phyloP scores from a whole-genome alignment of 2,888 invertebrate genomes.

The Conistra vaccinii region DNA sequence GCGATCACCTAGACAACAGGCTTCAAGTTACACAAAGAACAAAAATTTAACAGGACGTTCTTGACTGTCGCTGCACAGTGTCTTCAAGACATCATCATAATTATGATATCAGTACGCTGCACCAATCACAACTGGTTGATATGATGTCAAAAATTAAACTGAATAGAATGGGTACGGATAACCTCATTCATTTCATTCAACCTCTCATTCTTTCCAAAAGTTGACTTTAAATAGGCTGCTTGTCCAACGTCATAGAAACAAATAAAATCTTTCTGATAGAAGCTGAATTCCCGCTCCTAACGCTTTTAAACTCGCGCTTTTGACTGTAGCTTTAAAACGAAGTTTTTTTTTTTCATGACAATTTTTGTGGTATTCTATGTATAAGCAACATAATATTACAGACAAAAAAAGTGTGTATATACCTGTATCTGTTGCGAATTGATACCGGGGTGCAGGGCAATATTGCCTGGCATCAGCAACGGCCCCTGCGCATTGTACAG shows the following conservation, averaged over 20 bases:
- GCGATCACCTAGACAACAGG: slow-evolving; percentile 92
- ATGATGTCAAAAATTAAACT: slow-evolving; percentile 8
- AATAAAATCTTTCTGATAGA: not conserved
- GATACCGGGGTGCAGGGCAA: slow-evolving; percentile 93
- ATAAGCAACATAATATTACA: not conserved
- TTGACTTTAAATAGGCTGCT: not conserved
- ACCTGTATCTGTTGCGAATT: slow-evolving; percentile 95
- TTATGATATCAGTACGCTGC: not conserved
- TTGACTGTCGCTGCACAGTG: not conserved
- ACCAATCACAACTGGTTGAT: not conserved
- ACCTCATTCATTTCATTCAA: not conserved
- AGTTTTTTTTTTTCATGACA: not conserved
- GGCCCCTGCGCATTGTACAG: slow-evolving; percentile 95
- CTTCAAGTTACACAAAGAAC: slow-evolving; percentile 22
- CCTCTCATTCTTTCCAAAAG: not conserved
- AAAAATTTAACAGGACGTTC: not conserved
- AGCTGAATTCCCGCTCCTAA: not conserved
- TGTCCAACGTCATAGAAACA: not conserved
- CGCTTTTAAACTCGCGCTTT: not conserved
- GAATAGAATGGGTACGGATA: slow-evolving; percentile 3
- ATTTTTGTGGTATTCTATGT: not conserved
- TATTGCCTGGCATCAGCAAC: slow-evolving; percentile 95
- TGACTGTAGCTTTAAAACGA: not conserved
- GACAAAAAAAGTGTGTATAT: slow-evolving; percentile 35
- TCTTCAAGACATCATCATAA: not conserved